Conservation (phyloP, 2,888 invertebrate genomes). For the Temnothorax ravouxi region DNA sequence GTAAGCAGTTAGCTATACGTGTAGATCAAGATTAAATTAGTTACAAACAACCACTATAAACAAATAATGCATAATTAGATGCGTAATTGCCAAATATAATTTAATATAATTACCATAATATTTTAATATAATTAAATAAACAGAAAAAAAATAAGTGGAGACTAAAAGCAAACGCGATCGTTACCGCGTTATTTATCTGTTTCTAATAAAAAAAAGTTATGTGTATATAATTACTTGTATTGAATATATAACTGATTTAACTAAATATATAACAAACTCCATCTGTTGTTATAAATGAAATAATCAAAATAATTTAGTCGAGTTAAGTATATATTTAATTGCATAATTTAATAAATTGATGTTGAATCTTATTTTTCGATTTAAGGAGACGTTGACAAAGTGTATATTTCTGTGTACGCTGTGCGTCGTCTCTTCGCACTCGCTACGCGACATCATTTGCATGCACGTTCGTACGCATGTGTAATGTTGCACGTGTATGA, state of each 20-base stretch:
- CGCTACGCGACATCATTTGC: not conserved
- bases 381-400: not conserved
- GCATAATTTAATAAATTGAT: not conserved
- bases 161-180: not conserved
- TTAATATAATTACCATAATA: not conserved
- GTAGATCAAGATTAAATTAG: slow-evolving; percentile 37
- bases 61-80: slow-evolving; percentile 2
- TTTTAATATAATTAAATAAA: not conserved
- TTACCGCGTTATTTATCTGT: not conserved
- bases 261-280: not conserved
- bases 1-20: slow-evolving; percentile 17
- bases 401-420: not conserved
- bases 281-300: not conserved
- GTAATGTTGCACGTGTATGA: not conserved
- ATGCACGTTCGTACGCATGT: not conserved
- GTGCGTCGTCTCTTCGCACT: too few species aligned
- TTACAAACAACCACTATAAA: not conserved
- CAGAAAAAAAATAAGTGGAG: not conserved
- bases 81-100: not conserved
- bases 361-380: not conserved
- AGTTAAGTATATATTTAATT: not conserved
- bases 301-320: not conserved
- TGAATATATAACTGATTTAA: too few species aligned
- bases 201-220: not conserved
- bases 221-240: too few species aligned